Base-by-base conservation (phyloP, 2,113 vertebrate species). In the Seriola aureovittata region DNA sequence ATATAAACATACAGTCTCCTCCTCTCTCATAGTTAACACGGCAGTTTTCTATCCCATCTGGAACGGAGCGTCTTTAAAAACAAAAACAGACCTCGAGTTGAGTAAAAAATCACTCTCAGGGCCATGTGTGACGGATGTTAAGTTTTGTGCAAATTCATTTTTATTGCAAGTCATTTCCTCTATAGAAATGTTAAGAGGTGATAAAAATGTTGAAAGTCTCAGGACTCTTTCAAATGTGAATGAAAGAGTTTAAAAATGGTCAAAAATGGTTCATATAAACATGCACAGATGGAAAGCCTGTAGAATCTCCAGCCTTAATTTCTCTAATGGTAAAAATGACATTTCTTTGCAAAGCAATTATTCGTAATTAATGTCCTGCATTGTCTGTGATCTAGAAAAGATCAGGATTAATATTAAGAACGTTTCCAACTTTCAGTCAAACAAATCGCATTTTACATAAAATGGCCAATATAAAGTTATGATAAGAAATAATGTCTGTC, bases 31-130 rank as follows among this genome's bases (percentile, higher is more conserved):
- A 17, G 38, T 84, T n/a, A 80, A 71, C 25, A 54, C 29, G 4
- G 44, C 64, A 55, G 52, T 73, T 85, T 85, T 38, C 38, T 19
- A 4, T 38, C 54, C 52, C 75, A 77, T 74, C 46, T 71, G 71
- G 63, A 40, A 44, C 29, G n/a, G 10, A 69, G 71, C 14, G 42
- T 58, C 21, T 81, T 66, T 72, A 71, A 42, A 71, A 70, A 82
- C 23, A 67, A 44, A 71, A 75, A n/a, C 46, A 79, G 54, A 64
- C 36, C 50, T 48, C 59, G 69, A 71, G 69, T 55, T 57, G n/a
- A 63, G 16, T 19, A 16, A 46, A 23, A 76, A 57, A 70, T 69
- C 19, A 52, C 23, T 78, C 68, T 12, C 32, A 66, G 68, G 13
- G 5, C n/a, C 23, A 16, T 36, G 50, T 74, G 42, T 50, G 23